Evolutionary conservation across 2,888 invertebrate species (phyloP), one percentile per base, ranked within the genome.

Genomic region (Agrotis puta): DNA sequence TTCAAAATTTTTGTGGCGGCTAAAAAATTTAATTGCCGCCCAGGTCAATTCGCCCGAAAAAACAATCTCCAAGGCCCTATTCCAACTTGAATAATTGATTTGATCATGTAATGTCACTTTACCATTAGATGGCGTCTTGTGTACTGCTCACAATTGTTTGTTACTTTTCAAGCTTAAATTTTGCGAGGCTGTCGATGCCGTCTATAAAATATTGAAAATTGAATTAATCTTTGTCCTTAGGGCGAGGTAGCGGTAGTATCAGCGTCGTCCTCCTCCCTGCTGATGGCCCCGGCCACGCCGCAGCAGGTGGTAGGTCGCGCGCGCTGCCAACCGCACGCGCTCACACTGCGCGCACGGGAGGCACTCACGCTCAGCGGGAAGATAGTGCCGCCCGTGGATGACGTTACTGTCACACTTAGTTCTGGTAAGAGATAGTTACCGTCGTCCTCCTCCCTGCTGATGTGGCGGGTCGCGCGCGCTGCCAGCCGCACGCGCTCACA

Each of bases 211-310:
- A 5, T 6, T 27, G 0, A 27, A 27, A 6, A 5, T 33, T 33
- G 6, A 5, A 33, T 7, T 0, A 39, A 39, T 39, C 33, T 33
- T 2, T 39, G 39, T 33, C 6, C 1, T 1, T 6, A 97, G 87
- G 96, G 96, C 33, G 97, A 97, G 84, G 94, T 94, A 58, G 93
- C 97, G 1, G 94, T 95, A 13, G 96, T 99, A 51, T 96, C 96
- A 0, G 98, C 98, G 0, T 93, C 97, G 68, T 98, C 98, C 0
- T 96, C 97, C 65, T 93, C 97, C 64, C 96, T 98, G 81, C 96
- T 98, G 79, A 18, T 71, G 70, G 18, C 74, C 0, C 70, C 70
- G 39, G 0, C 98, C 0, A 93, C 96, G 3, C 94, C 96, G 43
- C 93, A 97, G 65, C 94, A 97, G 57, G 75, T 92, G 79, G 92